Evolutionary conservation across 2,888 invertebrate genomes (phyloP).

Genomic region (Scotopteryx bipunctaria): DNA sequence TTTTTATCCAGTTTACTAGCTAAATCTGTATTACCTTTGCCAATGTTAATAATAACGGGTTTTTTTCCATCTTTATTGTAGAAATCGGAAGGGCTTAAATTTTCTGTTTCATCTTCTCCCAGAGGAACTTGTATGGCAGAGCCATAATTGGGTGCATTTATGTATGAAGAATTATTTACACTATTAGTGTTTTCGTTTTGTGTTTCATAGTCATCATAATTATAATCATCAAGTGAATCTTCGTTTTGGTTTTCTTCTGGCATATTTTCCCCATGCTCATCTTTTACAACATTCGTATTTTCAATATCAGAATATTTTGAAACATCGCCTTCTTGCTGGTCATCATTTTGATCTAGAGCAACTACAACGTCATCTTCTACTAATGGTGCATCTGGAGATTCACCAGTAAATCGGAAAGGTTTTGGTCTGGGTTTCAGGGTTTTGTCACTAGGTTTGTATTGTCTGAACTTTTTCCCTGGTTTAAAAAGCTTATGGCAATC

Average conservation of each 20-base stretch:
- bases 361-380: background rate
- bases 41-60: background rate
- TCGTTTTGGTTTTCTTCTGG: too few species aligned
- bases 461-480: conserved; percentile 42
- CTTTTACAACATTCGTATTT: too few species aligned
- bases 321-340: background rate
- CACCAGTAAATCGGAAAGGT: conserved; percentile 49
- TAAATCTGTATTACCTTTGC: too few species aligned
- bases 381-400: background rate
- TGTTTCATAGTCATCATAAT: too few species aligned
- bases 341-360: background rate
- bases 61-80: background rate
- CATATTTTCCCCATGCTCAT: too few species aligned
- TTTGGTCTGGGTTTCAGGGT: conserved; percentile 41
- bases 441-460: conserved; percentile 23
- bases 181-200: too few species aligned
- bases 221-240: too few species aligned
- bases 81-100: background rate
- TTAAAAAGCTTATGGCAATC: conserved; percentile 57
- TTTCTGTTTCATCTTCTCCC: conserved; percentile 1
- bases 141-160: too few species aligned
- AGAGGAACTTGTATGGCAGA: background rate
- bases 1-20: too few species aligned
- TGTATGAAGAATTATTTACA: too few species aligned
- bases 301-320: too few species aligned